phyloP scores from a whole-genome alignment of 2,113 vertebrate species.

The Tragelaphus strepsiceros region DNA sequence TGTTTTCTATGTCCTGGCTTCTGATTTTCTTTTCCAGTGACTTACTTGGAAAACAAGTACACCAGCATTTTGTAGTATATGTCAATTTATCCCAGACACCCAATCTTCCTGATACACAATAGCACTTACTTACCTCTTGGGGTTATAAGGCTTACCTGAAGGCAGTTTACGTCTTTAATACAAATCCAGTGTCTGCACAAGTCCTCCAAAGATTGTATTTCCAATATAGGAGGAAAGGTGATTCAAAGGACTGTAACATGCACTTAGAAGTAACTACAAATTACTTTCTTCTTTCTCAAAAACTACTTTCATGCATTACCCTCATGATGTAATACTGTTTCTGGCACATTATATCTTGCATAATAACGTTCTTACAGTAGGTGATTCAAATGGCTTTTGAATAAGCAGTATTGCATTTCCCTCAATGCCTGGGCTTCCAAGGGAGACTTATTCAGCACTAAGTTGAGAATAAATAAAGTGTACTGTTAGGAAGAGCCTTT shows the following conservation, averaged over 20 bases:
- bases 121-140: background rate
- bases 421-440: constrained; percentile 17
- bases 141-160: background rate
- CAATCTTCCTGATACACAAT: background rate
- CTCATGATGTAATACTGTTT: background rate
- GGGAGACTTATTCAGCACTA: background rate
- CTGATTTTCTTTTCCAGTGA: background rate
- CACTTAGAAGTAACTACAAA: background rate
- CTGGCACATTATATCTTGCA: background rate
- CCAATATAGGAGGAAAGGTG: background rate
- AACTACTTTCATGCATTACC: background rate
- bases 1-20: background rate
- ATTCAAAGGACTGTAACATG: background rate
- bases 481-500: background rate
- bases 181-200: background rate
- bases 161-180: background rate
- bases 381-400: constrained; percentile 16
- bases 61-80: background rate
- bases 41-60: background rate
- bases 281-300: constrained; percentile 29
- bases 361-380: constrained; percentile 9
- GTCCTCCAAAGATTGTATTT: background rate
- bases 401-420: background rate
- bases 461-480: constrained; percentile 43
- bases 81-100: background rate